Conservation (phyloP, 2,113 vertebrate genomes). For the Campylomormyrus numenius region DNA sequence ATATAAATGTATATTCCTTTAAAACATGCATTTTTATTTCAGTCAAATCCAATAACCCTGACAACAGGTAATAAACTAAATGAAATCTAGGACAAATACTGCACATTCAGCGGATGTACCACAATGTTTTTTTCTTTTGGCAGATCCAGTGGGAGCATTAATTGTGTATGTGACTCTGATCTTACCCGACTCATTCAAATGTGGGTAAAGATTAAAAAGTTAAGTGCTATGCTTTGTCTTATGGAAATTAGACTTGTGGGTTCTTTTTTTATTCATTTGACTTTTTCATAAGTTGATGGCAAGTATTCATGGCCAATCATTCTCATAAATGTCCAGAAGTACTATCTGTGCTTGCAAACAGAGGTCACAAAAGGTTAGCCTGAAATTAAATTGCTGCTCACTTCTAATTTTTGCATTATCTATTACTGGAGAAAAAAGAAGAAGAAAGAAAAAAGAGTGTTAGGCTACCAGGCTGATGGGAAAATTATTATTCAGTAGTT, state of each 20-base stretch:
- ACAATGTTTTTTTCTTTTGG: not conserved
- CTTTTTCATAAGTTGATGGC: constrained; percentile 45
- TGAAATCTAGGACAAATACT: not conserved
- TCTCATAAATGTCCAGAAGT: constrained; percentile 43
- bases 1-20: not conserved
- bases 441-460: constrained; percentile 12
- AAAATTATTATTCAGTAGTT: not conserved
- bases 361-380: constrained; percentile 49
- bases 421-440: constrained; percentile 41
- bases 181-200: constrained; percentile 42
- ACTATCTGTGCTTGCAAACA: constrained; percentile 53
- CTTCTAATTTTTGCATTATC: constrained; percentile 55
- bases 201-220: constrained; percentile 54
- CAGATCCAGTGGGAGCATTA: not conserved
- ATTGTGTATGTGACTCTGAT: constrained; percentile 17
- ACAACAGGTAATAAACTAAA: not conserved
- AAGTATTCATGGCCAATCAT: constrained; percentile 22
- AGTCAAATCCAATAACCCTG: not conserved
- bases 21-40: not conserved
- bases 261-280: constrained; percentile 27
- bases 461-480: not conserved
- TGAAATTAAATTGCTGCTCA: constrained; percentile 60
- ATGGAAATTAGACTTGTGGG: constrained; percentile 55
- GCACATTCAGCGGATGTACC: not conserved
- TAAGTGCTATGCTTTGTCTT: constrained; percentile 53